Conservation (phyloP, 2,113 vertebrate species). For the Chunga burmeisteri region DNA sequence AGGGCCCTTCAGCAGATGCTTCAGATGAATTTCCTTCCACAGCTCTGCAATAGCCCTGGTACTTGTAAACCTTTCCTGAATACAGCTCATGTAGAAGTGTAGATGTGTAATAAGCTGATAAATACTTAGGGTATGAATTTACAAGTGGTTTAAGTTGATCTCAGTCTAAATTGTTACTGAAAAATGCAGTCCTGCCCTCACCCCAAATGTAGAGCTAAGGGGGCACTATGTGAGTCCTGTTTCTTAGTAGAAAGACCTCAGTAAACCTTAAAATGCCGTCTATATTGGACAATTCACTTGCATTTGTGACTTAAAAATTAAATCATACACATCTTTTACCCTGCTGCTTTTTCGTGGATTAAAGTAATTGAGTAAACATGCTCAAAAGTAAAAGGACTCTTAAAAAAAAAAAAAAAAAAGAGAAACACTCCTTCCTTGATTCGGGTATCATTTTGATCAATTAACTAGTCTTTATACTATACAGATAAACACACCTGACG, state of each 20-base stretch:
- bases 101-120: not conserved
- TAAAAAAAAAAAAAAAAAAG: not conserved
- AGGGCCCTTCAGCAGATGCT: not conserved
- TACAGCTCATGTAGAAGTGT: fast-evolving
- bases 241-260: not conserved
- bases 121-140: not conserved
- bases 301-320: not conserved
- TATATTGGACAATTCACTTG: not conserved
- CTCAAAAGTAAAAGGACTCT: not conserved
- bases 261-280: not conserved
- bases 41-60: not conserved
- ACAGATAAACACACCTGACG: not conserved
- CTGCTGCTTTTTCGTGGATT: not conserved
- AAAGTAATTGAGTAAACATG: not conserved
- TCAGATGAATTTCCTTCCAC: not conserved
- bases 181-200: not conserved
- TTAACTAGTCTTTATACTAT: not conserved
- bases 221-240: not conserved
- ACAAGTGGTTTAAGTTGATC: not conserved
- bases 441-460: not conserved
- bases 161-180: not conserved
- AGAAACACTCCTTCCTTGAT: not conserved
- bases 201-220: not conserved
- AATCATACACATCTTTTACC: not conserved
- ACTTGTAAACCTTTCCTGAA: not conserved